These are phyloP conservation scores for Sturnus vulgaris DNA, from an alignment of 2,113 vertebrate species.

Conservation along the genomic window DNA sequence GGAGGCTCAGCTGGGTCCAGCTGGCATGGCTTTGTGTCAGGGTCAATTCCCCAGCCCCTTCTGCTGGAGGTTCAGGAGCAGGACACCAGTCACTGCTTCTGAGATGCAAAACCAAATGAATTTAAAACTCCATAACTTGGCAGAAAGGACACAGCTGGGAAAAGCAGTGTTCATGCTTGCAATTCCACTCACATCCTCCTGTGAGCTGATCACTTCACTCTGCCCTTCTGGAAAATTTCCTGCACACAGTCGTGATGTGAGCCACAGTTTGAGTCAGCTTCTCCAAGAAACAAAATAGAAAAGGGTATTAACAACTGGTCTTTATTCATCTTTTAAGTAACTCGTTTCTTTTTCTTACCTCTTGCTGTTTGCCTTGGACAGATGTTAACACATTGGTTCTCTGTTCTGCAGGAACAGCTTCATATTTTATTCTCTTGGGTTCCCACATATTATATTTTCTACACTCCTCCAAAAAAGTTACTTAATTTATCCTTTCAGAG, in stretches of 20 bases:
- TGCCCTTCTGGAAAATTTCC: constrained; percentile 18
- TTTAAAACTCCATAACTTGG: not conserved
- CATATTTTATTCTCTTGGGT: not conserved
- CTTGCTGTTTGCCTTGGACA: not conserved
- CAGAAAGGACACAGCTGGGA: not conserved
- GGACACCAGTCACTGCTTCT: not conserved
- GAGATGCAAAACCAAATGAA: not conserved
- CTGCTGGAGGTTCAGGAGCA: not conserved
- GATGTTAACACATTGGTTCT: not conserved
- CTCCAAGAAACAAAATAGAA: not conserved
- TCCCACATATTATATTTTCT: not conserved
- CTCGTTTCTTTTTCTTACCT: not conserved
- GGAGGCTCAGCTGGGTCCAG: not conserved
- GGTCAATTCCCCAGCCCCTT: not conserved
- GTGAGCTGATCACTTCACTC: not conserved
- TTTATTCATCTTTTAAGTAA: not conserved
- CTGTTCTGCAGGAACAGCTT: not conserved
- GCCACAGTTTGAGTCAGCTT: not conserved
- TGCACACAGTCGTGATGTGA: not conserved
- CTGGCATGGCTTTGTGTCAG: not conserved
- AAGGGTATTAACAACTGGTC: not conserved
- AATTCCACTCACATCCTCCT: not conserved
- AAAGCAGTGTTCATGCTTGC: rapidly evolving
- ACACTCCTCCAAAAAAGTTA: not conserved
- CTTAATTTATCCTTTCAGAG: constrained; percentile 20